Conservation (phyloP, 2,888 invertebrate species). For the Catocala sponsa region DNA sequence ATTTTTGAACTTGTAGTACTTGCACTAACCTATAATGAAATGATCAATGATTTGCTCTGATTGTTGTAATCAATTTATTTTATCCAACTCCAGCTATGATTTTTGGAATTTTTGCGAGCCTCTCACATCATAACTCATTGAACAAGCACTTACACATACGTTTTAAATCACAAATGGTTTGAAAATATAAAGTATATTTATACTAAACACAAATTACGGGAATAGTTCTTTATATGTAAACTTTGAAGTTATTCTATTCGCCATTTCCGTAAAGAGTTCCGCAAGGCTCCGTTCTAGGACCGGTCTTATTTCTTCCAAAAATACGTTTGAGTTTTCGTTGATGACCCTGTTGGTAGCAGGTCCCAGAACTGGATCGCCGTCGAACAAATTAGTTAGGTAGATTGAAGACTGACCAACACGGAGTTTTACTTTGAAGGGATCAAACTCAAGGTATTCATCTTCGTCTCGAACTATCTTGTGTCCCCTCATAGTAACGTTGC, state of each 20-base stretch:
- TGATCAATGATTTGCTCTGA: not conserved
- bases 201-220: constrained; percentile 71
- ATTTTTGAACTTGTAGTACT: constrained; percentile 10
- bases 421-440: constrained; percentile 89
- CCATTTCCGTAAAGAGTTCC: constrained; percentile 90
- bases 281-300: constrained; percentile 89
- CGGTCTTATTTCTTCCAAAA: constrained; percentile 91
- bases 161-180: constrained; percentile 42
- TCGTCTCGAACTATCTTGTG: constrained; percentile 87
- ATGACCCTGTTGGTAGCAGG: constrained; percentile 90
- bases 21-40: not conserved
- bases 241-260: constrained; percentile 90
- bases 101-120: constrained; percentile 36
- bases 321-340: constrained; percentile 90
- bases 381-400: constrained; percentile 90
- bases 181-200: constrained; percentile 20
- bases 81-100: constrained; percentile 20
- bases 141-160: constrained; percentile 15
- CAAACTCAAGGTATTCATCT: constrained; percentile 89
- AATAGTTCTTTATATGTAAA: constrained; percentile 92
- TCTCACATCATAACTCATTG: constrained; percentile 22
- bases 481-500: constrained; percentile 90
- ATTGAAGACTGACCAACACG: constrained; percentile 89
- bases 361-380: constrained; percentile 90
- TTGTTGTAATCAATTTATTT: not conserved